Base-by-base conservation (phyloP, 1,140 invertebrate species). In the Pseudomyrmex cubaensis region DNA sequence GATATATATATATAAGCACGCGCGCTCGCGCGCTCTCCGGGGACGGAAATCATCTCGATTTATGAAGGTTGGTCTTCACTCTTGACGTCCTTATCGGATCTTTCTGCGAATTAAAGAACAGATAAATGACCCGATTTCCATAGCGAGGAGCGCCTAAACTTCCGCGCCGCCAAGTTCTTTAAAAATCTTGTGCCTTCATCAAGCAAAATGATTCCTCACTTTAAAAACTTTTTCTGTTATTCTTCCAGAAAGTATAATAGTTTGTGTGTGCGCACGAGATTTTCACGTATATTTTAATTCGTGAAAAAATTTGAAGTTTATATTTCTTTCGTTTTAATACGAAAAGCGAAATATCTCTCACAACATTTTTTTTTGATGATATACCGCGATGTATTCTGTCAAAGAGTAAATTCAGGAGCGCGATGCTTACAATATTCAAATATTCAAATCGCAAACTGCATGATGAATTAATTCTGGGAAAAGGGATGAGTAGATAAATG, bases 21-120 rank as follows among this genome's bases (percentile, higher is more conserved):
- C 35, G 35, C 35, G 25, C 25, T 25, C 25, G 54, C 44, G 76
- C 50, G 54, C 54, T 17, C 52, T 17, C 46, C 64, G 7, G 52
- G 64, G 35, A 67, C 62, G 25, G 12, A 20, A 7, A 70, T 78
- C 76, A 48, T 25, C 15, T 13, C 54, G 54, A 78, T 78, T 78
- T 78, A 78, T 70, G 64, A 70, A 52, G 54, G 10, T 12, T 9
- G 25, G 12, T 57, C 76, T 50, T 59, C 66, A 72, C 67, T 72
- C 46, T 56, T 12, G 13, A 35, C 66, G 35, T 2, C 9, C 17
- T 35, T 69, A 69, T 59, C 54, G n/a, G n/a, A 70, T 50, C 15
- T 80, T 57, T 54, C 12, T 59, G 15, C 0, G 3, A 72, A 80
- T 80, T 72, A 80, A 80, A 35, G 13, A 9, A 59, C 64, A 22